phyloP scores from a whole-genome alignment of 2,113 vertebrate genomes.

The Hucho hucho region DNA sequence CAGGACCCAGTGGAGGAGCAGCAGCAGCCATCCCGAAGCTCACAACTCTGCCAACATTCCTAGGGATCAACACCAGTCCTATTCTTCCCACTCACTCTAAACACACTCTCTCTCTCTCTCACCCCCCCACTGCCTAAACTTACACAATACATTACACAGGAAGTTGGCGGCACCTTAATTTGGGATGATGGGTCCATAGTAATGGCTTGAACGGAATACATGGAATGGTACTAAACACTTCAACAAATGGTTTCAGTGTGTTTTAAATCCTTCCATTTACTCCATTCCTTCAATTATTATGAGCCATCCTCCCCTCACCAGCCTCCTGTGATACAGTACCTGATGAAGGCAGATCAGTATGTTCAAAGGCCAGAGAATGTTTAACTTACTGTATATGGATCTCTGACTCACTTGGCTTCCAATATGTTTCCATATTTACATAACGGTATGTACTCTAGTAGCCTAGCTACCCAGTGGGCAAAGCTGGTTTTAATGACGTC shows the following conservation, averaged over 20 bases:
- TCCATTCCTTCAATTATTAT: too few relatives aligned
- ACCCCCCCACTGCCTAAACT: constrained; percentile 11
- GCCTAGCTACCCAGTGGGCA: too few relatives aligned
- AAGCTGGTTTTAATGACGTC: too few relatives aligned
- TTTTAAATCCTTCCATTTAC: too few relatives aligned
- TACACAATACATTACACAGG: constrained; percentile 3
- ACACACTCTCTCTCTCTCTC: constrained; percentile 3
- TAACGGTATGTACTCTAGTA: not conserved
- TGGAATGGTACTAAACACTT: too few relatives aligned
- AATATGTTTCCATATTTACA: not conserved
- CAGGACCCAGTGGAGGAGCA: constrained; percentile 14
- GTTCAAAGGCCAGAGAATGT: not conserved
- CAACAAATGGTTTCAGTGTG: too few relatives aligned
- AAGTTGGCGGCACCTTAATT: too few relatives aligned
- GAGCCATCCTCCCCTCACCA: too few relatives aligned
- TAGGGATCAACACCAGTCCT: constrained; percentile 36
- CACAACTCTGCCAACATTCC: constrained; percentile 57
- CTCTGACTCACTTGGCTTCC: not conserved
- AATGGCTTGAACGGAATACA: too few relatives aligned
- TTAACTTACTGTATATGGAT: not conserved
- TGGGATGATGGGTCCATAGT: too few relatives aligned
- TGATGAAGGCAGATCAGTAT: constrained; percentile 18
- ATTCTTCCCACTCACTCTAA: constrained; percentile 8
- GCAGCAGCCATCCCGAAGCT: not conserved
- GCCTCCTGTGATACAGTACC: not conserved